Base-by-base conservation (phyloP, 1,140 invertebrate species). In the Anastatus disparis region DNA sequence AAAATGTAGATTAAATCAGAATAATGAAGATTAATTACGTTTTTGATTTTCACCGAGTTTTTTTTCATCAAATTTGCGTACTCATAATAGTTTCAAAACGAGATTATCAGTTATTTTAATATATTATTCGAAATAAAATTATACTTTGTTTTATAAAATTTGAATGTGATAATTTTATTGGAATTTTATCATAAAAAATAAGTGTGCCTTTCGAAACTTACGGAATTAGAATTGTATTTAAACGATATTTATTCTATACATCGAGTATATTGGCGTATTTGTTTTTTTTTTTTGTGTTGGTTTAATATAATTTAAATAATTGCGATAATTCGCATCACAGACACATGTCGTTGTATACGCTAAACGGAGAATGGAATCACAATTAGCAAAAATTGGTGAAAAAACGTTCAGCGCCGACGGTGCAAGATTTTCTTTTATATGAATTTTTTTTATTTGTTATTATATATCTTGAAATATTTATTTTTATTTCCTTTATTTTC, bases 241-340 rank as follows among this genome's bases (percentile, higher is more conserved):
- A 24, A 46, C 3, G 8, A 46, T 2, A 2, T 12, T n/a, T n/a
- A 15, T 26, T 10, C 4, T 29, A 7, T 29, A 12, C 13, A 53
- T n/a, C 31, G 20, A 20, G 1, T 20, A 38, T 20, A 20, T 56
- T 27, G 6, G 38, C 22, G 22, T 59, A 3, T 10, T 12, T 3
- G 7, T 42, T 1, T 42, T 24, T 55, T n/a, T 13, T 59, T 26
- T 61, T 44, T 15, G 31, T 6, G 10, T 35, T 10, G n/a, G 3
- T 50, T 24, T 50, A n/a, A 20, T 27, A 59, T 17, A n/a, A 50
- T 50, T 48, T 59, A 50, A 59, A 24, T 58, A 56, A 64, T 17
- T 58, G 44, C 26, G 17, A 71, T 29, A 58, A 38, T 53, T 71
- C 27, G 48, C 56, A 69, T 69, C 67, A 69, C 67, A 69, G 67